Conservation (phyloP, 2,888 invertebrate species). For the Corbicula japonica region DNA sequence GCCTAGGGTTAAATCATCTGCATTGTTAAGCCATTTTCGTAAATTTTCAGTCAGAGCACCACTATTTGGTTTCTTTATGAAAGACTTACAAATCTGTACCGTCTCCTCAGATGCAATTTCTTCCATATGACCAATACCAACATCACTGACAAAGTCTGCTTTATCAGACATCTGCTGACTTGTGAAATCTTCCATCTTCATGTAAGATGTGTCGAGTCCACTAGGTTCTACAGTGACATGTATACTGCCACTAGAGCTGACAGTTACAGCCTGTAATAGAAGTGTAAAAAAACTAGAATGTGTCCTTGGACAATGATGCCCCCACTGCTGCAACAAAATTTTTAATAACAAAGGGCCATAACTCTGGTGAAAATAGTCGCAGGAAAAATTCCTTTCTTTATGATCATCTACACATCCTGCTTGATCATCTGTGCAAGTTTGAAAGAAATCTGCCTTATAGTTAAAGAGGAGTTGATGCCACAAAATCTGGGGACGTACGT, state of each 20-base stretch:
- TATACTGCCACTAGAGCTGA: constrained; percentile 38
- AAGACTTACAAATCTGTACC: constrained; percentile 17
- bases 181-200: constrained; percentile 77
- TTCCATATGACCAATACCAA: constrained; percentile 60
- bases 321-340: not conserved
- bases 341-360: not conserved
- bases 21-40: too few species aligned
- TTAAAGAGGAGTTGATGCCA: too few species aligned
- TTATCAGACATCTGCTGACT: constrained; percentile 70
- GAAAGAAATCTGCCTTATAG: too few species aligned
- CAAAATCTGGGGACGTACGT: too few species aligned
- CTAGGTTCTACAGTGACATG: constrained; percentile 68
- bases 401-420: too few species aligned
- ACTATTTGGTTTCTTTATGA: too few species aligned
- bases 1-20: too few species aligned
- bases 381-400: too few species aligned
- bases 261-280: constrained; percentile 5
- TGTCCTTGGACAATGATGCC: not conserved
- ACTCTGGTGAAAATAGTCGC: not conserved
- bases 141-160: constrained; percentile 41
- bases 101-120: constrained; percentile 61
- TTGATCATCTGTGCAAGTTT: too few species aligned
- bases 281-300: not conserved
- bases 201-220: constrained; percentile 63
- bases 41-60: too few species aligned